Conservation (phyloP, 2,113 vertebrate species). For the Drymodes brunneopygia region DNA sequence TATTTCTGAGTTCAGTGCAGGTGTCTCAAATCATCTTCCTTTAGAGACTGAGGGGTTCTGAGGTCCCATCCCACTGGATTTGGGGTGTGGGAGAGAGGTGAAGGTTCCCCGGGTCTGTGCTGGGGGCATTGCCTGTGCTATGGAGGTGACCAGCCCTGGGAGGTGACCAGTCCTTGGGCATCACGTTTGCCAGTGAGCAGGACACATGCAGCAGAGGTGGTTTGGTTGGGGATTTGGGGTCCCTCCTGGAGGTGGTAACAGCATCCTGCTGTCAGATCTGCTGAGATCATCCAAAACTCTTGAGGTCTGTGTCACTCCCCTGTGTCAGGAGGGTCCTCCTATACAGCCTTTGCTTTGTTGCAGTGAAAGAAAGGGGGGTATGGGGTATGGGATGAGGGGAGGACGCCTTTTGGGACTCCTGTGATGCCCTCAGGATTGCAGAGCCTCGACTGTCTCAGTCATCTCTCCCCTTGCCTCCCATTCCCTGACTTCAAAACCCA, state of each 20-base stretch:
- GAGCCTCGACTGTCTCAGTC: fast-evolving
- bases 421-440: not conserved
- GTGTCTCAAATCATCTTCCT: not conserved
- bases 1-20: not conserved
- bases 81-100: not conserved
- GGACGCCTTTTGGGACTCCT: not conserved
- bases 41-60: not conserved
- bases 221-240: not conserved
- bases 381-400: too few species aligned
- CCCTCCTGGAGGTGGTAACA: not conserved
- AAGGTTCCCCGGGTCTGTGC: fast-evolving
- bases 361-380: not conserved
- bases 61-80: fast-evolving
- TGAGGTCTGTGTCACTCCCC: not conserved
- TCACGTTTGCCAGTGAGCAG: fast-evolving
- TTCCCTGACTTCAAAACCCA: not conserved
- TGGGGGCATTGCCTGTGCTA: not conserved
- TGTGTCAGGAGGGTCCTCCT: fast-evolving
- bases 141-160: not conserved
- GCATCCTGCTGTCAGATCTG: not conserved
- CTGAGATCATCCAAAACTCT: not conserved
- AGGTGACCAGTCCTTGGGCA: not conserved
- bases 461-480: not conserved
- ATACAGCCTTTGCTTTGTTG: not conserved
- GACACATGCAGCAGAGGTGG: not conserved